Evolutionary conservation across 1,140 invertebrate species (phyloP), one percentile per base, ranked within the genome.

Genomic region (Chlorops oryzae): DNA sequence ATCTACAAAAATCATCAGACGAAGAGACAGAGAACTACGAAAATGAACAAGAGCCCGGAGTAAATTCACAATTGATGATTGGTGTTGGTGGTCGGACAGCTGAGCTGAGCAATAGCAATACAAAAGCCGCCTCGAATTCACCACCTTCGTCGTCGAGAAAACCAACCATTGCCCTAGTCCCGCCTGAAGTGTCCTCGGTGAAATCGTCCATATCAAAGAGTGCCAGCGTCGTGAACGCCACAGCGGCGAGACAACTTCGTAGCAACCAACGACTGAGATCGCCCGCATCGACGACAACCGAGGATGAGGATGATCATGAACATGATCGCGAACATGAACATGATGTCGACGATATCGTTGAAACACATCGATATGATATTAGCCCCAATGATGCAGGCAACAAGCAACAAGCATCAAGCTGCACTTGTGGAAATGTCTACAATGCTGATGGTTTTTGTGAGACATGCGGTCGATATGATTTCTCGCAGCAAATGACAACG

Each of bases 201-300:
- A 74, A 78, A 41, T 72, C 67, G 21, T 73, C 76, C 13, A 78
- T 78, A 35, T 72, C 73, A 24, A 78, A 77, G 57, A 78, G 77
- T 47, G 59, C 67, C 21, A 59, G 58, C 21, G 59, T 72, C n/a
- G 62, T 69, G 3, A 68, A 72, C 50, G 54, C 61, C 3, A 65
- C 63, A 24, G 64, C 62, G 3, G 62, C 57, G 0, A 70, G 67
- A n/a, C 58, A 58, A 54, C 43, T 70, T n/a, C 63, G 62, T 3
- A 52, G 52, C 15, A 42, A 56, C 7, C 59, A 60, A 5, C 20
- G 47, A 21, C 21, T n/a, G 23, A 44, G 21, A 5, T 12, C 20
- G 13, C 39, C 55, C 12, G 52, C 21, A 6, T 59, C 56, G 20
- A 59, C 58, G 9, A 53, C 63, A 15, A 3, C 10, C 32, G 3